Conservation (phyloP, 2,888 invertebrate genomes). For the Lapara coniferarum region DNA sequence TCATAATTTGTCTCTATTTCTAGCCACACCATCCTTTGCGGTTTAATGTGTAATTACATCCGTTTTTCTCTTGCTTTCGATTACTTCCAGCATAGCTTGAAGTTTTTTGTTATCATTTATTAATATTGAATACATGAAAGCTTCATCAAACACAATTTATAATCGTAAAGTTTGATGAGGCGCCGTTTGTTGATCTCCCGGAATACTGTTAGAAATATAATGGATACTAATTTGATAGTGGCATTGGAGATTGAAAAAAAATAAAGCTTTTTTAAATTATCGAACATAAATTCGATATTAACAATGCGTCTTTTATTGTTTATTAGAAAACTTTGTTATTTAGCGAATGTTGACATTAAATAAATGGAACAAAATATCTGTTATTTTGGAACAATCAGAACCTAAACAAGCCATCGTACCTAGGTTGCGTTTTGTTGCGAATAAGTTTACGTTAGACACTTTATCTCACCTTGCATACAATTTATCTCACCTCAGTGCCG, state of each 20-base stretch:
- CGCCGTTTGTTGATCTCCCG: constrained; percentile 33
- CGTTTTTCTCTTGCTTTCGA: constrained; percentile 55
- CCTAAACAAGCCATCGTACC: constrained; percentile 38
- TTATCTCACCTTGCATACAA: constrained; percentile 47
- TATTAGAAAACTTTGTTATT: background rate
- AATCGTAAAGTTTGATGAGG: constrained; percentile 28
- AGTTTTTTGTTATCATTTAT: constrained; percentile 52
- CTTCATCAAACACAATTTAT: constrained; percentile 30
- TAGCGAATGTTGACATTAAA: background rate
- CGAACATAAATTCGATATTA: background rate
- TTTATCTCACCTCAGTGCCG: constrained; percentile 52
- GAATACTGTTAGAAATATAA: constrained; percentile 40
- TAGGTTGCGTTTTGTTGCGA: constrained; percentile 39
- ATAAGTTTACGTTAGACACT: constrained; percentile 55
- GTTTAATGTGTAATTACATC: constrained; percentile 65
- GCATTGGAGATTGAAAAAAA: background rate
- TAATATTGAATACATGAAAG: constrained; percentile 24
- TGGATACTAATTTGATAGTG: constrained; percentile 40
- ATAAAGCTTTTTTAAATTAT: background rate
- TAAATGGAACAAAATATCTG: background rate
- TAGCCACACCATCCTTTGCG: constrained; percentile 63
- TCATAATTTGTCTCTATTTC: constrained; percentile 70
- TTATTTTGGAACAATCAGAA: constrained; percentile 24
- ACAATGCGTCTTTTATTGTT: background rate
- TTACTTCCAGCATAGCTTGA: constrained; percentile 52